Evolutionary conservation across 2,888 invertebrate species (phyloP), one percentile per base, ranked within the genome.

Genomic region (Euspilapteryx auroguttella): DNA sequence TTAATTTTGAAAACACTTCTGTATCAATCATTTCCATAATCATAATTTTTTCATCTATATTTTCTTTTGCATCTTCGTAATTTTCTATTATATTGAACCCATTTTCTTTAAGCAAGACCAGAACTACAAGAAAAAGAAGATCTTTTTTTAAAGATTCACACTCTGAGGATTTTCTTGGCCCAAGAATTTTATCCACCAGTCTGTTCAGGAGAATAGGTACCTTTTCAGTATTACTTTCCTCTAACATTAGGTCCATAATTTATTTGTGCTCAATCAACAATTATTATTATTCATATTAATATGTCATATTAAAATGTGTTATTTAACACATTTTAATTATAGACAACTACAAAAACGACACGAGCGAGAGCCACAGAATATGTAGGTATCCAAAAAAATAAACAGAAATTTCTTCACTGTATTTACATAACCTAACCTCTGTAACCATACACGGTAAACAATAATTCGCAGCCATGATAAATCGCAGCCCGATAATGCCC

Each of bases 71-170:
- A n/a, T 45, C 41, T 11, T 32, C 32, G 14, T 55, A 37, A 34
- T 44, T 35, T 33, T 47, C 37, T 12, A 55, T 30, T 7, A 53
- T 51, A 21, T 47, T 26, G 43, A 69, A 71, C 17, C 58, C 62
- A 47, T 69, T 68, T 44, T 75, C 73, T 24, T 57, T 34, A 59
- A 71, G 55, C 30, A 62, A 41, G 31, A 61, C 49, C 15, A 64
- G 34, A 31, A 71, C 47, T 29, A 64, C 40, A 34, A 61, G 41
- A 39, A 63, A 58, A 30, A 76, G 45, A 35, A 63, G 44, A 36
- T 75, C 68, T 38, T 58, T 62, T 43, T 65, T 64, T 12, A 47
- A 34, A 8, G 51, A 45, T 35, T 68, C 64, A 28, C n/a, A n/a
- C n/a, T n/a, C n/a, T n/a, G 36, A 36, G 12, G 43, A 37, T 35